These are phyloP conservation scores for Malurus cyaneus DNA, from an alignment of 2,113 vertebrate species.

Conservation along the genomic window DNA sequence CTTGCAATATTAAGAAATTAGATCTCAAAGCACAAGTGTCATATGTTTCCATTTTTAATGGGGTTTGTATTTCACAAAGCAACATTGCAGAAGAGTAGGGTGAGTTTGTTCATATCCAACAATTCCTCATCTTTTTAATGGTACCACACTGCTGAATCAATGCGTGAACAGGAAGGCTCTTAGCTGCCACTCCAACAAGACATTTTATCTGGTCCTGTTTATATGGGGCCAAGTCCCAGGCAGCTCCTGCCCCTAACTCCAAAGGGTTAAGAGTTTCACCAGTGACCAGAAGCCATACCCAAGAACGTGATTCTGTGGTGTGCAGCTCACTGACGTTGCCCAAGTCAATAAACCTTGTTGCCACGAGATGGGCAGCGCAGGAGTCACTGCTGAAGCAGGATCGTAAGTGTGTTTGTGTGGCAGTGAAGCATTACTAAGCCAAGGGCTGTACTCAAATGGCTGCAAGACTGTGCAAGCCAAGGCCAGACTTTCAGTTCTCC, in stretches of 20 bases:
- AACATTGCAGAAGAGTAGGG: background rate
- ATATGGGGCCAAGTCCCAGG: background rate
- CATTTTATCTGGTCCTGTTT: background rate
- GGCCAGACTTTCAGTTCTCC: background rate
- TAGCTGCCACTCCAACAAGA: background rate
- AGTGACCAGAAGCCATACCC: background rate
- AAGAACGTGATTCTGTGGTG: background rate
- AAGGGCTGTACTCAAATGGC: background rate
- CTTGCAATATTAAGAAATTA: background rate
- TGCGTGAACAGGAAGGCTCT: background rate
- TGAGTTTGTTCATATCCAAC: background rate
- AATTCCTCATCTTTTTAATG: background rate
- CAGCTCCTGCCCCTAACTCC: background rate
- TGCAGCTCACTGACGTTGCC: background rate
- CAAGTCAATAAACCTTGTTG: background rate
- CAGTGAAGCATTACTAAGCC: background rate
- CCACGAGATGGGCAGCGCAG: rapidly evolving
- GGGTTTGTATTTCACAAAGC: background rate
- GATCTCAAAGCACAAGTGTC: background rate
- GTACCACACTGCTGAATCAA: background rate
- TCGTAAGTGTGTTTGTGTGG: background rate
- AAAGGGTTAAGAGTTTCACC: background rate
- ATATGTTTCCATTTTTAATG: background rate
- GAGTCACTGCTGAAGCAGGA: background rate
- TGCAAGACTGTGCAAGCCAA: background rate